Evolutionary conservation across 2,888 invertebrate species (phyloP).

Genomic region (Cremastobaeus sp.): DNA sequence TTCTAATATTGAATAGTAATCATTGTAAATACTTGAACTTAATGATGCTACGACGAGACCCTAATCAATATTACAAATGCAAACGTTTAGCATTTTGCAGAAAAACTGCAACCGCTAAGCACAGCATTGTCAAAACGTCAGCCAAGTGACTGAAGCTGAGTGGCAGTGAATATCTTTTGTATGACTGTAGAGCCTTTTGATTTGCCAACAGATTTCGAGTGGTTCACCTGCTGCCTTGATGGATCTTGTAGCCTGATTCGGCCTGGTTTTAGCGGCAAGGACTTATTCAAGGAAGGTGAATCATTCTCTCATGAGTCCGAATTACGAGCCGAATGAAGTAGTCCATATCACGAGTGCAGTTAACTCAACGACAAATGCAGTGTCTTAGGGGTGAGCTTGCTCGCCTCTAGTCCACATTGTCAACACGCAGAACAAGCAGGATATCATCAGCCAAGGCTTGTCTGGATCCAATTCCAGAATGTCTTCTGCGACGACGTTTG

Average conservation of each 20-base stretch:
- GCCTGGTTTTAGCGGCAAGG: slow-evolving; percentile 12
- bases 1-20: too few relatives aligned
- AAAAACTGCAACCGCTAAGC: neutral
- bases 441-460: slow-evolving; percentile 50
- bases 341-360: slow-evolving; percentile 34
- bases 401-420: slow-evolving; percentile 55
- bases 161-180: too few relatives aligned
- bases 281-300: slow-evolving; percentile 27
- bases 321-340: slow-evolving; percentile 36
- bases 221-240: slow-evolving; percentile 53
- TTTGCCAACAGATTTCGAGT: slow-evolving; percentile 49
- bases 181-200: too few relatives aligned
- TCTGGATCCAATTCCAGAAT: slow-evolving; percentile 69
- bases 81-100: too few relatives aligned
- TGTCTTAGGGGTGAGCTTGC: slow-evolving; percentile 59
- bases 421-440: slow-evolving; percentile 58
- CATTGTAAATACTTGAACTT: too few relatives aligned
- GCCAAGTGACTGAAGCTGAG: neutral
- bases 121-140: slow-evolving; percentile 17
- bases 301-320: slow-evolving; percentile 31
- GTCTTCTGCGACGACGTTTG: slow-evolving; percentile 92
- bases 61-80: too few relatives aligned
- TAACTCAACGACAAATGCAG: slow-evolving; percentile 52
- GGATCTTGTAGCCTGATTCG: slow-evolving; percentile 47
- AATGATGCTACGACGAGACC: too few relatives aligned